Evolutionary conservation across 2,888 invertebrate genomes (phyloP).

Genomic region (Globia sparganii): DNA sequence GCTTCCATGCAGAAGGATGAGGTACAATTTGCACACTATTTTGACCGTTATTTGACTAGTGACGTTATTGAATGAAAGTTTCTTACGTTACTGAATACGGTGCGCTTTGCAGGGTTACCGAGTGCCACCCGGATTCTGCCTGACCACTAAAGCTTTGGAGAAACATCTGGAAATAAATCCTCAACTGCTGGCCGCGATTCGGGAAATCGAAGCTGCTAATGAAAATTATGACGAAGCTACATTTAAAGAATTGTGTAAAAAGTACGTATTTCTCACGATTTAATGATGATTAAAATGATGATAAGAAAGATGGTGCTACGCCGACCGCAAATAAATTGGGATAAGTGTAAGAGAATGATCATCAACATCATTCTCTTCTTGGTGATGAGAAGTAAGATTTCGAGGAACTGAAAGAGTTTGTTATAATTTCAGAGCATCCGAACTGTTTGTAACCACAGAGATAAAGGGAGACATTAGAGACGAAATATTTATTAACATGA

Average conservation of each 20-base stretch:
- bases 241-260: slow-evolving; percentile 88
- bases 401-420: background rate
- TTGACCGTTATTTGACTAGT: background rate
- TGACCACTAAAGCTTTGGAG: slow-evolving; percentile 92
- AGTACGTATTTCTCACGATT: slow-evolving; percentile 68
- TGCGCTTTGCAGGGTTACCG: slow-evolving; percentile 84
- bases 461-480: slow-evolving; percentile 81
- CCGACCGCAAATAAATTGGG: background rate
- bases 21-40: slow-evolving; percentile 73
- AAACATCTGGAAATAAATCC: slow-evolving; percentile 88
- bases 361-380: background rate
- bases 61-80: rapidly evolving
- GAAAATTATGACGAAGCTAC: slow-evolving; percentile 84
- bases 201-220: slow-evolving; percentile 88
- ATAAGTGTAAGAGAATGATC: background rate
- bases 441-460: slow-evolving; percentile 81
- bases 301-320: background rate
- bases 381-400: background rate
- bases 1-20: slow-evolving; percentile 82
- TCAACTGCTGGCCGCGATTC: slow-evolving; percentile 85
- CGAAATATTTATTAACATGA: slow-evolving; percentile 78
- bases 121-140: slow-evolving; percentile 93
- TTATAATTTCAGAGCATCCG: slow-evolving; percentile 80
- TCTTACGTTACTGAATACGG: background rate
- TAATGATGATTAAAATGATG: background rate